These are phyloP conservation scores for Sebastes hubbsi DNA, from an alignment of 2,797 vertebrate species.

Conservation along the genomic window DNA sequence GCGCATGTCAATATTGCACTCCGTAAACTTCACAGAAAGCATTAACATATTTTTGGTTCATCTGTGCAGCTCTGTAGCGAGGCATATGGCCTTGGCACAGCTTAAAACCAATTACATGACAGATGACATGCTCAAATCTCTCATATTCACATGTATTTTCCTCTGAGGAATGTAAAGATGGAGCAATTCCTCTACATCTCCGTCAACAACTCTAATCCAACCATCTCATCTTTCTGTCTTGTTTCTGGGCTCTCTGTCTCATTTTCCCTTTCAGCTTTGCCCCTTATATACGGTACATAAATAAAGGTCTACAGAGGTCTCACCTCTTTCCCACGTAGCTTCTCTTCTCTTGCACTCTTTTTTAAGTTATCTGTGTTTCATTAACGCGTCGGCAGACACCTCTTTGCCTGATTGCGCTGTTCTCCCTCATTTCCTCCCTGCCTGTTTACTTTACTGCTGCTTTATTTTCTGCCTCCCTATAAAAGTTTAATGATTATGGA, in stretches of 20 bases:
- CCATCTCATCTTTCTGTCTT: conserved; percentile 3
- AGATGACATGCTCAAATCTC: conserved; percentile 37
- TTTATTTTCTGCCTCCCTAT: conserved; percentile 32
- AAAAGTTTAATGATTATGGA: conserved; percentile 44
- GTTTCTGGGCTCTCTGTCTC: not conserved
- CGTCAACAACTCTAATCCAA: conserved; percentile 23
- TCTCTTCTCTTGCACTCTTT: not conserved
- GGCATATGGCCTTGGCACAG: conserved; percentile 39
- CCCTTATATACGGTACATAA: not conserved
- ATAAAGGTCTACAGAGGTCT: not conserved
- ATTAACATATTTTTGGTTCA: conserved; percentile 51
- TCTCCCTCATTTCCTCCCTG: conserved; percentile 32
- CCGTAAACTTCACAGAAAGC: conserved; percentile 34
- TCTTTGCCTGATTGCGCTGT: not conserved
- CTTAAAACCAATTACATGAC: conserved; percentile 39
- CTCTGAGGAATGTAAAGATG: conserved; percentile 48
- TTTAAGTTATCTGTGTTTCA: conserved; percentile 14
- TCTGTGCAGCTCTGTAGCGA: conserved; percentile 14
- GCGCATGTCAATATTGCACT: not conserved
- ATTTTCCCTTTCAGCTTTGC: not conserved
- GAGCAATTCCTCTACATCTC: conserved; percentile 27
- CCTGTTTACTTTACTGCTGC: conserved; percentile 29
- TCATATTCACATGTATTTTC: conserved; percentile 5
- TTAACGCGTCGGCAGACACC: conserved; percentile 2
- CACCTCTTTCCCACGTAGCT: not conserved